phyloP scores from a whole-genome alignment of 2,113 vertebrate species.

The Burhinus oedicnemus region DNA sequence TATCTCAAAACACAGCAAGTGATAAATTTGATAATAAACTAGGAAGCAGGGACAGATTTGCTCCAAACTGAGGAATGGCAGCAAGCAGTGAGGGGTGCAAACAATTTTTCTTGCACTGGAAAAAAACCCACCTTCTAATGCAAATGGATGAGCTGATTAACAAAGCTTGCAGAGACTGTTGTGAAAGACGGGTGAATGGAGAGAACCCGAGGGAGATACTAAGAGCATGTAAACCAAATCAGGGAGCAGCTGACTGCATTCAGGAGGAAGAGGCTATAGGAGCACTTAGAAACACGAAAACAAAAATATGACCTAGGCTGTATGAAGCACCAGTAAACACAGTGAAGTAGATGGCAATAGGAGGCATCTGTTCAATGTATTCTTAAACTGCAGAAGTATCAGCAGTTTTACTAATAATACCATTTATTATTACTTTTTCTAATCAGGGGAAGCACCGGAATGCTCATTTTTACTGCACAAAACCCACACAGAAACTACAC shows the following conservation, averaged over 20 bases:
- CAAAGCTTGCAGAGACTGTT: slow-evolving; percentile 60
- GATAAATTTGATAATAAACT: neutral
- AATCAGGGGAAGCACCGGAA: neutral
- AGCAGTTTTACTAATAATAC: neutral
- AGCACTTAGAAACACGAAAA: slow-evolving; percentile 57
- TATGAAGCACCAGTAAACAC: slow-evolving; percentile 37
- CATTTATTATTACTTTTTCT: neutral
- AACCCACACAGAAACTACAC: neutral
- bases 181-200: slow-evolving; percentile 59
- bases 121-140: slow-evolving; percentile 37
- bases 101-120: slow-evolving; percentile 23
- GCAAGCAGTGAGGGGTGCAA: slow-evolving; percentile 20
- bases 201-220: slow-evolving; percentile 66
- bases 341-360: slow-evolving; percentile 12
- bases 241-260: slow-evolving; percentile 66
- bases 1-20: neutral
- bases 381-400: neutral
- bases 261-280: slow-evolving; percentile 32
- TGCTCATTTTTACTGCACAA: neutral
- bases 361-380: slow-evolving; percentile 29
- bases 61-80: neutral
- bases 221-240: slow-evolving; percentile 66
- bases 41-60: neutral
- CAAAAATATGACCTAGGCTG: slow-evolving; percentile 42
- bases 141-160: slow-evolving; percentile 71